Evolutionary conservation across 1,140 invertebrate species (phyloP), one percentile per base, ranked within the genome.

Genomic region (Parapsyche elsis): DNA sequence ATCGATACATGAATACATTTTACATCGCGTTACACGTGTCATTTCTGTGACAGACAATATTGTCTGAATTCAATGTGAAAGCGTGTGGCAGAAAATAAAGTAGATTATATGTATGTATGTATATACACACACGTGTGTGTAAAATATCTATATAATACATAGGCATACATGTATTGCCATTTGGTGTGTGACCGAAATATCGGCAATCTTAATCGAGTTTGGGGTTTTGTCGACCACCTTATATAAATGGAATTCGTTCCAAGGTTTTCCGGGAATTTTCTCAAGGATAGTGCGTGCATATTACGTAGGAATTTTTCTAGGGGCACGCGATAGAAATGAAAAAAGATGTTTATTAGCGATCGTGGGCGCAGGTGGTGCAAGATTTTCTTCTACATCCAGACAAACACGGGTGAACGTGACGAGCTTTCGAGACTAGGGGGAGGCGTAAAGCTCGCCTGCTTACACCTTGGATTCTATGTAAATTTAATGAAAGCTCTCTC

Each of bases 321-420:
- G 57, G 19, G 30, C 75, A 77, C 75, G 75, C 16, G 49, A 64
- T 19, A 45, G 57, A 77, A 77, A 77, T 77, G 75, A 77, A 77
- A 77, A 77, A 77, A 77, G 75, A 77, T 77, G 57, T 77, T 77
- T 64, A 77, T 77, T 77, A 49, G 57, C 53, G 26, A 77, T 77
- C 38, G 14, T 46, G 71, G 46, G n/a, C 44, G 75, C 75, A 77
- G 75, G 75, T 77, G 75, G 75, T 59, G n/a, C 38, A 75, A 14
- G 38, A 16, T 53, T 75, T 53, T 14, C 38, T 14, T 75, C 74
- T 30, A 61, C 26, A 61, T 1, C 9, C 53, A 77, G 75, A 77
- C 75, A 77, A 77, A 77, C 75, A 67, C 24, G 59, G 53, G n/a
- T 59, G 26, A 26, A 77, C 75, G 75, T 77, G 75, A 77, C 38